Conservation (phyloP, 2,888 invertebrate species). For the Eulithis prunata region DNA sequence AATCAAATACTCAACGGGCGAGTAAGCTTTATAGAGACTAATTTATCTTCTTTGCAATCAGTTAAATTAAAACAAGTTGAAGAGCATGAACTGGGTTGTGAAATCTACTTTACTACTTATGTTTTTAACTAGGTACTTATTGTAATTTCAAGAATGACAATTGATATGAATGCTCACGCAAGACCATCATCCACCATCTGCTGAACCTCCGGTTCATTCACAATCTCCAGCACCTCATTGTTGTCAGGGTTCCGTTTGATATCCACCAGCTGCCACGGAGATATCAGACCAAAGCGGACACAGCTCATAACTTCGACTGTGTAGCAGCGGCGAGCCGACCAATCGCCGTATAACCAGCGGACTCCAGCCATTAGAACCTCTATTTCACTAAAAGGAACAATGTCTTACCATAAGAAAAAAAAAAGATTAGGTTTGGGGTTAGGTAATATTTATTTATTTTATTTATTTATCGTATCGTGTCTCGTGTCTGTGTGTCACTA, state of each 20-base stretch:
- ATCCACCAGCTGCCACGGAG: slow-evolving; percentile 92
- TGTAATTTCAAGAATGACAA: not conserved
- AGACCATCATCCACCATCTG: slow-evolving; percentile 92
- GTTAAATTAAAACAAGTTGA: too few relatives aligned
- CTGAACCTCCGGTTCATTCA: slow-evolving; percentile 87
- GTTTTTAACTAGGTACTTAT: too few relatives aligned
- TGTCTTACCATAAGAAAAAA: too few relatives aligned
- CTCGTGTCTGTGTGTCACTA: too few relatives aligned
- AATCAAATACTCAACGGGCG: too few relatives aligned
- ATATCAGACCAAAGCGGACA: slow-evolving; percentile 91
- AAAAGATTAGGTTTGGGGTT: too few relatives aligned
- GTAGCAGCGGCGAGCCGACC: slow-evolving; percentile 84
- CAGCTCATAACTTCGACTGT: slow-evolving; percentile 87
- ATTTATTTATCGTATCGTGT: too few relatives aligned
- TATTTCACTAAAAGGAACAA: slow-evolving; percentile 79
- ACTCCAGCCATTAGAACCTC: slow-evolving; percentile 92
- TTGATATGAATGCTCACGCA: slow-evolving; percentile 82
- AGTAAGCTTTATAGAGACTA: too few relatives aligned
- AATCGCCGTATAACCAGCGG: slow-evolving; percentile 90
- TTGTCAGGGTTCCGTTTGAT: slow-evolving; percentile 90
- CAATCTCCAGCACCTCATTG: slow-evolving; percentile 88
- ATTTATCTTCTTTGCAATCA: too few relatives aligned
- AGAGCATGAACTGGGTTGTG: too few relatives aligned
- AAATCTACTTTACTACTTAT: too few relatives aligned
- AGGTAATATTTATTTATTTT: too few relatives aligned